phyloP scores from a whole-genome alignment of 30 jellyfish, hydroid and myxozoan species.

The Chrysaora quinquecirrha region DNA sequence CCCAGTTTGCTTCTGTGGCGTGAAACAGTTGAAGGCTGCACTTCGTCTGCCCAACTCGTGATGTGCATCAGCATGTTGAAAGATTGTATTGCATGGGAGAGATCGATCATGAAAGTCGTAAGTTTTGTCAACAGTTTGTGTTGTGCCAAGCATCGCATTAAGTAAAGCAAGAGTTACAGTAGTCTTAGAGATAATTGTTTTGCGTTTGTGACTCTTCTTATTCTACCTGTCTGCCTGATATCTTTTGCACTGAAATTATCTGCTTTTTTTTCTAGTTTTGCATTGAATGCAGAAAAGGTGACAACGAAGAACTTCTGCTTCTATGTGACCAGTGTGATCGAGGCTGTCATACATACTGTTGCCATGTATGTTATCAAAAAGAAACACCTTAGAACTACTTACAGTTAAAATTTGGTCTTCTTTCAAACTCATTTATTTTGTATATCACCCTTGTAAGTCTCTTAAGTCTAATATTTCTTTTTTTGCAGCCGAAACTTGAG shows the following conservation, averaged over 20 bases:
- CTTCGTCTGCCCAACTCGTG: slow-evolving; percentile 86
- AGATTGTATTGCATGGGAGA: slow-evolving; percentile 98
- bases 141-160: no score
- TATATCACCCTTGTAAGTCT: no score
- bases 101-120: slow-evolving; percentile 98
- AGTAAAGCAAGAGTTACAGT: no score
- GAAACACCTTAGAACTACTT: no score
- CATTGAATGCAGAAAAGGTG: slow-evolving; percentile 95
- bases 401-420: no score
- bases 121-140: no score
- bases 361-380: slow-evolving; percentile 60
- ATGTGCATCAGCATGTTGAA: slow-evolving; percentile 82
- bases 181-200: no score
- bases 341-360: slow-evolving; percentile 97
- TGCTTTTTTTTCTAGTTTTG: slow-evolving; percentile 80
- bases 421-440: no score
- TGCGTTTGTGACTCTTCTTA: no score
- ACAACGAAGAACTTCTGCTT: slow-evolving; percentile 88
- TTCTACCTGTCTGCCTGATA: no score
- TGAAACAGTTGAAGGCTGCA: slow-evolving; percentile 87
- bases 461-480: not conserved
- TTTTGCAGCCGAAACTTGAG: slow-evolving; percentile 84
- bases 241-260: no score
- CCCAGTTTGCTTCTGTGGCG: slow-evolving; percentile 94
- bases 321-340: slow-evolving; percentile 98